Evolutionary conservation across 35 echinoderm and acorn worm species (phyloP), one percentile per base, ranked within the genome.

Genomic region (Heliocidaris tuberculata): DNA sequence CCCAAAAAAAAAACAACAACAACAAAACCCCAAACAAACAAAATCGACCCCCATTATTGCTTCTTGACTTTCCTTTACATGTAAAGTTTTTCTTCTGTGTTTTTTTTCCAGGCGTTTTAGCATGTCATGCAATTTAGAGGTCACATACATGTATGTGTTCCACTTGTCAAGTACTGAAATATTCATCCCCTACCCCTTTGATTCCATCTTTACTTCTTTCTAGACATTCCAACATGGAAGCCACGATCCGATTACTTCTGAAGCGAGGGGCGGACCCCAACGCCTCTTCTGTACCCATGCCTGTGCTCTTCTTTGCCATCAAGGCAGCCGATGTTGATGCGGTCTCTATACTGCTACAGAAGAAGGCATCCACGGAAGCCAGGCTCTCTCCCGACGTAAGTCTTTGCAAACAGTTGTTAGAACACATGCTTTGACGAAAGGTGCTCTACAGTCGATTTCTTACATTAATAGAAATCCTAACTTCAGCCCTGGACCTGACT

Each of bases 261-360:
- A 95, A 95, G 94, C 94, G 98, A 86, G 98, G 98, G 9, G 98
- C 98, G 12, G 96, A 99, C 47, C 98, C 98, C 30, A 99, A 99
- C 85, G 95, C 98, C 60, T 97, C 98, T 8, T 95, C 88, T 49
- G 98, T 99, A 2, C 98, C 98, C 13, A 97, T 99, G 97, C 95
- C 98, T 9, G 98, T 99, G 7, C 42, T 96, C 61, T 99, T 99
- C 95, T 99, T 99, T 97, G 98, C 98, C 30, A 95, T 99, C 90
- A 99, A 99, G 93, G 98, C 98, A 4, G 97, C 97, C 8, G 98
- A 99, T 95, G 98, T 99, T 7, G 96, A 95, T 59, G 98, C 98
- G 8, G 98, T 99, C 24, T 90, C 88, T 47, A 91, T 95, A 5
- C 94, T 99, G 6, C 78, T 99, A 13, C 94, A 99, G 78, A 99